Base-by-base conservation (phyloP, 2,797 vertebrate genomes). In the Mus minutoides region DNA sequence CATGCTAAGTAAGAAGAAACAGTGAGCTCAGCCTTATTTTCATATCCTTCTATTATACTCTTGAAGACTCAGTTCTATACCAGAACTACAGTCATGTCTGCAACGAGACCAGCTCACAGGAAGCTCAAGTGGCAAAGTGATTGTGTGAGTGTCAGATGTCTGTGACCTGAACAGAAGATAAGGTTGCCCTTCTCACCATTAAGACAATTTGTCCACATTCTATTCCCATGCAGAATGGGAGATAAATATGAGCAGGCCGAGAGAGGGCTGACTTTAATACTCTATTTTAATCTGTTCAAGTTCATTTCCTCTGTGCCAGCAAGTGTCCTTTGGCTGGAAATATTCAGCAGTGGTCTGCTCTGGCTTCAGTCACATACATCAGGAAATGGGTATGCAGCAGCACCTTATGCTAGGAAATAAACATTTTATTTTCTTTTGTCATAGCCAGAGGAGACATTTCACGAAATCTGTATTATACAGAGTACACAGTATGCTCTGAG, bases 401-500 rank as follows among this genome's bases (percentile, higher is more conserved):
- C 62, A 96, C 92, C 96, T 96, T 97, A 95, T 84, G 37, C 62
- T 89, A 85, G n/a, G 64, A 52, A 60, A 87, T 29, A 92, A 52
- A 97, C 67, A 94, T 73, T 54, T 93, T 67, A 7, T 97, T 96
- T 73, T 95, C 46, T 79, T 98, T 93, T 97, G 83, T 83, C 46
- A 97, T 4, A 93, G 93, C 71, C 93, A 40, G 12, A 83, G 24
- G 34, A 37, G 95, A 93, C 84, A 37, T 97, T 97, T 95, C 97
- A 97, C 85, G 49, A 96, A 88, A 92, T 67, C 11, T 96, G 54
- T 75, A 83, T n/a, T 91, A 64, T 88, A 83, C 11, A 90, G 83
- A 94, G 96, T 94, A 94, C 43, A 97, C 85, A 94, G 77, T 94
- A 96, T 95, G 34, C 83, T 97, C 95, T 94, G 88, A 93, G 37